A percentile compares a stretch with the other conserved stretches of the same genome.
Conservation (phyloP, 2,888 invertebrate genomes). For the Acanthoscelides obtectus region DNA sequence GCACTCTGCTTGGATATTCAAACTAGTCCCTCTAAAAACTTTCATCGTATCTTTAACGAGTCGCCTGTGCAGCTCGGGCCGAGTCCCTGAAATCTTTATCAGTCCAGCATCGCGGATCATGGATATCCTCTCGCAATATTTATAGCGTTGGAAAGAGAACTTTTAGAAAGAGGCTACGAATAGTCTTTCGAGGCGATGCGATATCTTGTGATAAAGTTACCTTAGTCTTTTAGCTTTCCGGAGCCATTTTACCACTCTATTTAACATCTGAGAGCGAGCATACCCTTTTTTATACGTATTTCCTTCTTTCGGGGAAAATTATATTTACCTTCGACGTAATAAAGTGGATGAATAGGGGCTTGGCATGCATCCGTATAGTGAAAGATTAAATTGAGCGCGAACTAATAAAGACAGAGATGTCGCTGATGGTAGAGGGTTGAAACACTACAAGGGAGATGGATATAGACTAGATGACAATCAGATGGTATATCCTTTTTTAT, state of each 20-base stretch:
- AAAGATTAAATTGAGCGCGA: neutral
- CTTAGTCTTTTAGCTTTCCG: constrained; percentile 15
- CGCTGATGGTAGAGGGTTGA: too few relatives aligned
- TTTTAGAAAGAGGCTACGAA: constrained; percentile 14
- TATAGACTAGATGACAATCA: too few relatives aligned
- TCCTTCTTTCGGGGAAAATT: neutral
- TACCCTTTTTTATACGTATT: neutral
- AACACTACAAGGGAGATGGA: too few relatives aligned
- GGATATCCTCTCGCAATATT: constrained; percentile 19
- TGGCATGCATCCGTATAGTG: neutral
- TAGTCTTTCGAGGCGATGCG: constrained; percentile 17
- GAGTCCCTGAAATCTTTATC: neutral
- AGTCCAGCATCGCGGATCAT: constrained; percentile 8
- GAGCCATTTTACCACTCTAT: constrained; percentile 20
- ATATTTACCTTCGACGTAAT: neutral
- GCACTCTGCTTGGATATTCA: too few relatives aligned
- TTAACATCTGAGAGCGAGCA: constrained; percentile 8
- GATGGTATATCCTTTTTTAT: too few relatives aligned
- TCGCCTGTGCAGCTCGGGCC: neutral
- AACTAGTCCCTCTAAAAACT: too few relatives aligned
- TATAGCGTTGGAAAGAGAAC: constrained; percentile 16
- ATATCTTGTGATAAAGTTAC: constrained; percentile 20
- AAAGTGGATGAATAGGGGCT: neutral
- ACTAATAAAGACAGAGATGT: neutral
- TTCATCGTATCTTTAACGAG: neutral